These are phyloP conservation scores for Hestina assimilis DNA, from an alignment of 1,140 invertebrate species.

Conservation along the genomic window DNA sequence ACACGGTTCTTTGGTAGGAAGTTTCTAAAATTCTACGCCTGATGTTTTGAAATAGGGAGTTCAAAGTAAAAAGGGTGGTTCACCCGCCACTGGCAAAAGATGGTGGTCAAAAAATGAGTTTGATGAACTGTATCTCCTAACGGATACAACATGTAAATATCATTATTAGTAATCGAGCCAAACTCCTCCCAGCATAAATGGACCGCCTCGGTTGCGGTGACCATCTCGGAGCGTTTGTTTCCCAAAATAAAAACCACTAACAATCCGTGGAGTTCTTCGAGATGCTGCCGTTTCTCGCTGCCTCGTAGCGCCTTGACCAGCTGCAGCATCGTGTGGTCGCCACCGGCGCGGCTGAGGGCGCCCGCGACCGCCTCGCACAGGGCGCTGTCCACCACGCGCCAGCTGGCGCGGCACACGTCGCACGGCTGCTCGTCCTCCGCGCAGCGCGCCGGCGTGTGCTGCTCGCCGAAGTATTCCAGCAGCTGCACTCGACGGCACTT, in stretches of 20 bases:
- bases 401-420: conserved; percentile 89
- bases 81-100: too few species aligned
- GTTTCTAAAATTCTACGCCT: too few species aligned
- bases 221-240: conserved; percentile 9
- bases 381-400: conserved; percentile 87
- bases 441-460: conserved; percentile 81
- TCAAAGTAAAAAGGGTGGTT: too few species aligned
- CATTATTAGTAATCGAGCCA: too few species aligned
- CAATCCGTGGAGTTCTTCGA: conserved; percentile 57
- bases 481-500: conserved; percentile 94
- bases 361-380: conserved; percentile 85
- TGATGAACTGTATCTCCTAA: too few species aligned
- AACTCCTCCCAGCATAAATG: too few species aligned
- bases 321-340: conserved; percentile 86
- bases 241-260: too few species aligned
- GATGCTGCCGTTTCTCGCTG: conserved; percentile 84
- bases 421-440: conserved; percentile 81
- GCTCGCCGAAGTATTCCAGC: conserved; percentile 96
- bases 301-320: conserved; percentile 93
- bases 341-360: conserved; percentile 80
- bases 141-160: too few species aligned
- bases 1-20: too few species aligned
- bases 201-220: not conserved
- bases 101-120: too few species aligned
- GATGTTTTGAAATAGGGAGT: too few species aligned